phyloP scores from a whole-genome alignment of 2,888 invertebrate genomes.

The Ganaspis brasiliensis region DNA sequence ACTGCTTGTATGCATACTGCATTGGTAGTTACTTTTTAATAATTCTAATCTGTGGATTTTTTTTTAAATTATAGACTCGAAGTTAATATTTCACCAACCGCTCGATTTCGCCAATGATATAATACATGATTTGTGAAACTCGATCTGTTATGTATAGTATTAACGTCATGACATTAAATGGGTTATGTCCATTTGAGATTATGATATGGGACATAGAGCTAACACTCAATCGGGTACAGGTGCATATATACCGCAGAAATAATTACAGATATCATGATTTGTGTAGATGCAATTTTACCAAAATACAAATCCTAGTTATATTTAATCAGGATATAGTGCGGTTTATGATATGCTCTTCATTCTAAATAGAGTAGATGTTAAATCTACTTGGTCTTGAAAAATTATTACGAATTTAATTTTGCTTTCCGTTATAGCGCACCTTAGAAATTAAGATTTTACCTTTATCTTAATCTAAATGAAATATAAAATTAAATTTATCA shows the following conservation, averaged over 20 bases:
- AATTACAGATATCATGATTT: conserved; percentile 30
- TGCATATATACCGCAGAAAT: conserved; percentile 12
- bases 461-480: too few species aligned
- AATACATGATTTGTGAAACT: conserved; percentile 44
- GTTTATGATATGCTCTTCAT: background rate
- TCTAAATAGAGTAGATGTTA: background rate
- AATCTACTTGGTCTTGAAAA: too few species aligned
- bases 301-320: background rate
- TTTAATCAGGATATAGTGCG: background rate
- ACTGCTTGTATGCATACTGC: too few species aligned
- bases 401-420: too few species aligned
- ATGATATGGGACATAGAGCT: conserved; percentile 17
- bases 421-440: too few species aligned
- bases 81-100: too few species aligned
- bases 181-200: conserved; percentile 39
- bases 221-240: conserved; percentile 10
- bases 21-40: too few species aligned
- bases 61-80: too few species aligned
- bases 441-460: too few species aligned
- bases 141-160: conserved; percentile 53
- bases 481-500: too few species aligned
- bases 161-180: conserved; percentile 36
- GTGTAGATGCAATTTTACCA: conserved; percentile 9
- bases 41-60: too few species aligned
- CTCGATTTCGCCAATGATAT: background rate